Evolutionary conservation across 2,113 vertebrate species (phyloP), one percentile per base, ranked within the genome.

Genomic region (Willisornis vidua): DNA sequence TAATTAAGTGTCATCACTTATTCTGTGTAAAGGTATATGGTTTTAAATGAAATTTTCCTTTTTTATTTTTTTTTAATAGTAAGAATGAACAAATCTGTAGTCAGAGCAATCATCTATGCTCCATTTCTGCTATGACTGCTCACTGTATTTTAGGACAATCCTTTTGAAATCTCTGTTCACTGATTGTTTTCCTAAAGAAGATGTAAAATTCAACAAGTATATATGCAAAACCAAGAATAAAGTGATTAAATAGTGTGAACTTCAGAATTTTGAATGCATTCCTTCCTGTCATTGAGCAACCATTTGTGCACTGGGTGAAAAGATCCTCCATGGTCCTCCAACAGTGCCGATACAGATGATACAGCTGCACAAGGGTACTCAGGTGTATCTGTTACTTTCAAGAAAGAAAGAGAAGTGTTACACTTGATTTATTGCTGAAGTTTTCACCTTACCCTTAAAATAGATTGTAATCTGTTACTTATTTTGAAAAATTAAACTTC

Each of bases 381-480:
- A 33, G 26, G 5, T 7, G 5, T 33, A 28, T 16, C 15, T 72
- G 4, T 20, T 75, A 73, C 10, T 72, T 87, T 82, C 89, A 39
- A 46, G 61, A 93, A 89, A 71, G 26, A 9, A 61, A 62, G 3
- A 29, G 10, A 63, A 37, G 14, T 49, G 31, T 70, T 73, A 66
- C 8, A 55, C 14, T 61, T 86, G 28, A 25, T 25, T 95, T 83
- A 28, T 39, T 26, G 58, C 35, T 66, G 25, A 85, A 17, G 9
- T 59, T 65, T 89, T 95, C 59, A 87, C 14, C n/a, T 90, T 87
- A 67, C 3, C 20, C 46, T 93, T 88, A 79, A 84, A 94, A 62
- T 16, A 89, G 14, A 8, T 62, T 96, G 49, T 23, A 76, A 55
- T 41, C 12, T 62, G 31, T 58, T 81, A 33, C 19, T 93, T 92